Conservation (phyloP, 2,888 invertebrate species). For the Nipponacmea schrenckii region DNA sequence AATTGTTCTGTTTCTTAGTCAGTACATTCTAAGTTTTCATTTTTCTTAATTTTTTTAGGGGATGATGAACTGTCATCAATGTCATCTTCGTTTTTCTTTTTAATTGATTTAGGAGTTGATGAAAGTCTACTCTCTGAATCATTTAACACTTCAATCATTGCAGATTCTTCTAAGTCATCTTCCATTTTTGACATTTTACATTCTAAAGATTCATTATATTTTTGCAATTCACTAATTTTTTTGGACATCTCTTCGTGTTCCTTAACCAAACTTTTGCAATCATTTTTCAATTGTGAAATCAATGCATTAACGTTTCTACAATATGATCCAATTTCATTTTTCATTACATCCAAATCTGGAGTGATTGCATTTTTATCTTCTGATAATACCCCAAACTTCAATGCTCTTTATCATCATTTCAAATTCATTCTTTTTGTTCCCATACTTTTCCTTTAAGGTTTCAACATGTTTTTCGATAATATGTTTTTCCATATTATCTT, state of each 20-base stretch:
- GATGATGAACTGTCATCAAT: not conserved
- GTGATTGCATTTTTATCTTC: not conserved
- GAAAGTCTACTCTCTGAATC: not conserved
- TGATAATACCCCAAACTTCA: not conserved
- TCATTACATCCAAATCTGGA: not conserved
- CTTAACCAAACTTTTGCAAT: not conserved
- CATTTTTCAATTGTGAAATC: not conserved
- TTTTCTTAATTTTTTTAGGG: too few relatives aligned
- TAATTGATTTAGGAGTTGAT: not conserved
- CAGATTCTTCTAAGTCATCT: not conserved
- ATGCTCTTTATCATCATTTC: not conserved
- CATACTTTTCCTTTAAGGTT: not conserved
- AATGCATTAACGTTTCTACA: not conserved
- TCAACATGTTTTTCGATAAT: not conserved
- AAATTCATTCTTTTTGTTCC: not conserved
- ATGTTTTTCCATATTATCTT: too few relatives aligned
- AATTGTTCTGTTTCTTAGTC: not conserved
- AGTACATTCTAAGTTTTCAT: not conserved
- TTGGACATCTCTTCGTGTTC: not conserved
- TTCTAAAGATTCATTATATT: not conserved
- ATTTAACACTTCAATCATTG: not conserved
- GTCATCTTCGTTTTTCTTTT: not conserved
- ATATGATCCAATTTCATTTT: not conserved
- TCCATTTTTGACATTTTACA: not conserved
- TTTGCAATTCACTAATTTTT: not conserved